phyloP scores from a whole-genome alignment of 2,113 vertebrate genomes.

The Coturnix japonica region DNA sequence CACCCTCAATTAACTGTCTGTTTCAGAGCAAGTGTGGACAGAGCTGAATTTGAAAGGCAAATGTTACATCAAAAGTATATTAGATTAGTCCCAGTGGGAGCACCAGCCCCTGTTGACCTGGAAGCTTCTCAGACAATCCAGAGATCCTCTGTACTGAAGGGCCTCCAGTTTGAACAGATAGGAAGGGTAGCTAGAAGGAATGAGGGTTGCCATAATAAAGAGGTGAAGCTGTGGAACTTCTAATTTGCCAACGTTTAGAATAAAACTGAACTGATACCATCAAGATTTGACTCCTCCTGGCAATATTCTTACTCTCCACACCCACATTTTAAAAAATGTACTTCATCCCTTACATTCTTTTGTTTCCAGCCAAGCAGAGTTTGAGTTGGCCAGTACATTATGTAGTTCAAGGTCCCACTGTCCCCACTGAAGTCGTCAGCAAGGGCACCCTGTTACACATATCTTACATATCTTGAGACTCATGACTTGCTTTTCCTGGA shows the following conservation, averaged over 20 bases:
- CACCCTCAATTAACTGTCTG: background rate
- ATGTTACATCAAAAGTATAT: fast-evolving
- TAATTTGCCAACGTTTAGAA: background rate
- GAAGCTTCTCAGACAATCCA: background rate
- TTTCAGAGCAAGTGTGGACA: background rate
- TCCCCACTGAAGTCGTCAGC: background rate
- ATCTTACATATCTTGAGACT: background rate
- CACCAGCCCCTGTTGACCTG: fast-evolving
- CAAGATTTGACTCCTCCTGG: background rate
- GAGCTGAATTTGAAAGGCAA: background rate
- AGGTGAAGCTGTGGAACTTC: background rate
- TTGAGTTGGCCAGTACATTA: background rate
- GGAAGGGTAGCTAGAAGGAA: background rate
- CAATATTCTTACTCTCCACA: background rate
- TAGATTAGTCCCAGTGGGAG: background rate
- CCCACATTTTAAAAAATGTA: background rate
- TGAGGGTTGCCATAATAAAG: background rate
- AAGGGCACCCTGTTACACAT: fast-evolving
- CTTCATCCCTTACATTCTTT: background rate
- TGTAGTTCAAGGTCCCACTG: background rate
- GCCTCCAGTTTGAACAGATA: background rate
- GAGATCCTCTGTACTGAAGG: background rate
- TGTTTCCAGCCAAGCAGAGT: background rate
- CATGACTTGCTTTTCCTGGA: background rate
- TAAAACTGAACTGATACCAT: background rate